These are phyloP conservation scores for Nothura maculosa DNA, from an alignment of 2,797 vertebrate species.

Conservation along the genomic window DNA sequence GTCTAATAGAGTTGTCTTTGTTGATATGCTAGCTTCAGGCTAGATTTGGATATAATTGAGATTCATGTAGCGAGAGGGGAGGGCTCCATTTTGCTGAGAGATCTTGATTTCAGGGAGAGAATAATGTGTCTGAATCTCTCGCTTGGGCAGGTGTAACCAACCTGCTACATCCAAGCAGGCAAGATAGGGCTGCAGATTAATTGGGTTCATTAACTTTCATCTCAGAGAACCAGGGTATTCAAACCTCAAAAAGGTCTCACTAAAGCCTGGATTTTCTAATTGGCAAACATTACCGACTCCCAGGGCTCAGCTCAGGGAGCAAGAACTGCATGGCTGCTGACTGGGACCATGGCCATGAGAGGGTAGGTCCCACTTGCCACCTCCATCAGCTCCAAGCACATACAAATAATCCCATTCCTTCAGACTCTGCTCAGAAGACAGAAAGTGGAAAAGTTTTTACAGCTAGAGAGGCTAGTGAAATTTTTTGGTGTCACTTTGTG, in stretches of 20 bases:
- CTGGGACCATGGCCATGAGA: background rate
- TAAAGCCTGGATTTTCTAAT: background rate
- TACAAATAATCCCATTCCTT: background rate
- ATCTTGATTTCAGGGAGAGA: conserved; percentile 10
- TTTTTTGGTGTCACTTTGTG: background rate
- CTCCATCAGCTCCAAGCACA: background rate
- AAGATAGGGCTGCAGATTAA: background rate
- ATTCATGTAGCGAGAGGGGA: background rate
- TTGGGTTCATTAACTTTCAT: background rate
- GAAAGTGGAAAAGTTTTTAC: background rate
- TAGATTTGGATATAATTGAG: conserved; percentile 10
- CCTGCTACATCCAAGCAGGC: background rate
- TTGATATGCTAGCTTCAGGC: background rate
- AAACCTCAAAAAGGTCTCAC: background rate
- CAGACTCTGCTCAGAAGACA: background rate
- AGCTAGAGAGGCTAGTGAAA: background rate
- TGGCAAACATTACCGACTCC: background rate
- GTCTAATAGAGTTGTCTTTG: background rate
- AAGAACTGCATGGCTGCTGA: background rate
- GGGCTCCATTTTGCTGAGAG: background rate
- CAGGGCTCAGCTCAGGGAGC: background rate
- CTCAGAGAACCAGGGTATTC: background rate
- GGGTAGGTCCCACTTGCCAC: background rate
- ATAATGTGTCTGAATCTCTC: background rate
- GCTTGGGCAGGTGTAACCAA: background rate